Evolutionary conservation across 2,113 vertebrate species (phyloP), one percentile per base, ranked within the genome.

Genomic region (Pseudonaja textilis): DNA sequence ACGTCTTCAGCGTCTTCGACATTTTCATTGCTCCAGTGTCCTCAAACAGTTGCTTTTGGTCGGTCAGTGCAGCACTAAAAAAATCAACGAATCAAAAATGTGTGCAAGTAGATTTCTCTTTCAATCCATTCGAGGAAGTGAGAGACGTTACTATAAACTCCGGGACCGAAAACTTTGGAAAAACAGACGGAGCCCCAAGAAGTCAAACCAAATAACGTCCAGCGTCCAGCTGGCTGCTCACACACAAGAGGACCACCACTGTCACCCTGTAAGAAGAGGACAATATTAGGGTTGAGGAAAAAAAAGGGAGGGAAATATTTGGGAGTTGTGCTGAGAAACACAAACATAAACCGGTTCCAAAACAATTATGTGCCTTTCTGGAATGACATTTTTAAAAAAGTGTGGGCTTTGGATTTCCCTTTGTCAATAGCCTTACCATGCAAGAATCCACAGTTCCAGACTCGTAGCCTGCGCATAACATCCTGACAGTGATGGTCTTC

Each of bases 401-500:
- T 74, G 64, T 39, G 47, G 3, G 5, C n/a, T 92, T 69, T 29
- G 26, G 16, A 26, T 88, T 93, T 42, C 91, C 61, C 23, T 29
- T 42, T 12, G n/a, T 61, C 50, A 45, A 91, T 87, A 57, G 23
- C n/a, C 97, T 92, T 97, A 98, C 98, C 98, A 98, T 98, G 96
- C 98, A 98, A 0, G 98, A 98, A 94, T 98, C 98, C 12, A 98
- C 98, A 0, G 99, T 99, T 89, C 99, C 99, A 0, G 98, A 98
- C 86, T 99, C 99, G 0, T 99, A 99, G 54, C 99, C 99, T 0
- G 99, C 99, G 34, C 99, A 99, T 57, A 99, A 97, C 99, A 99
- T 99, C 93, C 99, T 98, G 94, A 97, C 97, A 90, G 99, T 99
- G 96, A 99, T 99, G 95, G 98, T 99, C 97, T 99, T 99, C 98